phyloP scores from a whole-genome alignment of 92 coral and sea anemone genomes.

The Zoanthus sociatus region DNA sequence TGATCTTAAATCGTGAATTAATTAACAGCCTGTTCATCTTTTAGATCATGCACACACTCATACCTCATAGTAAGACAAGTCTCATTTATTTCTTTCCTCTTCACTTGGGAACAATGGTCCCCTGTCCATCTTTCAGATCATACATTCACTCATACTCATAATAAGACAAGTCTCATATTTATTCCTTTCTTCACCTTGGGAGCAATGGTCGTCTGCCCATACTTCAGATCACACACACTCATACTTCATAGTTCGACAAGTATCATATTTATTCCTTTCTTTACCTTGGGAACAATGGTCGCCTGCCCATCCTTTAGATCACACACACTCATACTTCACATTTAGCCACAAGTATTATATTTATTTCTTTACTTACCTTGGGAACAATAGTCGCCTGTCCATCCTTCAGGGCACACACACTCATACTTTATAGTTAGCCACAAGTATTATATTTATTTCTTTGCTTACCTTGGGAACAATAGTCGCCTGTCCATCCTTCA shows the following conservation, averaged over 20 bases:
- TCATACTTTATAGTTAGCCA: no score
- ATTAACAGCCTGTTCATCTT: background rate
- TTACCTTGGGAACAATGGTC: background rate
- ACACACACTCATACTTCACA: background rate
- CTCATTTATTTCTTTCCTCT: no score
- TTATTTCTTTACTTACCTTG: no score
- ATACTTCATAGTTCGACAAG: background rate
- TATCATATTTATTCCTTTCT: background rate
- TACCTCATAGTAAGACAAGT: background rate
- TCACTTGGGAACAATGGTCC: background rate
- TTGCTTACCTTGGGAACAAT: no score
- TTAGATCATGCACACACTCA: background rate
- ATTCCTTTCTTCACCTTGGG: background rate
- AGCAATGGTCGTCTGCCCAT: background rate
- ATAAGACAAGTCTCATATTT: no score
- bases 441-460: no score
- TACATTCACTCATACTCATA: background rate
- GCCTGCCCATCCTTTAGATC: background rate
- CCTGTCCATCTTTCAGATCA: background rate
- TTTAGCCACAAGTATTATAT: no score
- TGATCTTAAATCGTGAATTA: no score
- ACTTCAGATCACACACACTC: background rate
- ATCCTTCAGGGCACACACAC: no score
- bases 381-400: no score
- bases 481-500: no score